Base-by-base conservation (phyloP, 2,113 vertebrate genomes). In the Nycticebus coucang region DNA sequence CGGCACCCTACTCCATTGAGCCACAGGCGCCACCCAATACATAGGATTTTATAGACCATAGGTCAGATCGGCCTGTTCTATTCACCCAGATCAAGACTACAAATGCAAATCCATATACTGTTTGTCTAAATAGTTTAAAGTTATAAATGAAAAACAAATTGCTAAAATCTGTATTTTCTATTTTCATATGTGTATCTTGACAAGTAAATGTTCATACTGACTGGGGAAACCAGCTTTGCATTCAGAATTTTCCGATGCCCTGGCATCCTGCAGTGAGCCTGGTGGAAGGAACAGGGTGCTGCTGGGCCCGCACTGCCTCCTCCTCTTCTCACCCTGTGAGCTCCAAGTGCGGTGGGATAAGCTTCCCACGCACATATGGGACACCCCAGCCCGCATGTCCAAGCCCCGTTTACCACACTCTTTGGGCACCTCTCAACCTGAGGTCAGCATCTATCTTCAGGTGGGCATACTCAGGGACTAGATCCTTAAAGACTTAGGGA, bases 231-330 rank as follows among this genome's bases (percentile, higher is more conserved):
- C 62, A 93, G 57, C 22, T 93, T 62, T 66, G 26, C n/a, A 59
- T 55, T 17, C 26, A 88, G 57, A 79, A 55, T 37, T 74, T 24
- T 75, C 71, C 62, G 37, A 35, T 50, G 35, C 24, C 28, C n/a
- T 9, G 2, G 50, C 7, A 45, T 59, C n/a, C 74, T 11, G 4
- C 15, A 3, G 0, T 3, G 12, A 88, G 37, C 6, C 17, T 30
- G 37, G n/a, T 19, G 53, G 33, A 1, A 11, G 81, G 81, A 71
- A 19, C 14, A 59, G 57, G 64, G 37, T 55, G 8, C 59, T 81
- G 7, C 19, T 5, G 2, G 37, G 10, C 10, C 13, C 30, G 18
- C 21, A n/a, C 2, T n/a, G 24, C 1, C 28, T 3, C 30, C 2
- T 79, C 21, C 55, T 62, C 79, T 74, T 77, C 41, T 83, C 33